A percentile compares a stretch with the other conserved stretches of the same genome.
phyloP scores from a whole-genome alignment of 1,140 invertebrate species.

The Camponotus pennsylvanicus region DNA sequence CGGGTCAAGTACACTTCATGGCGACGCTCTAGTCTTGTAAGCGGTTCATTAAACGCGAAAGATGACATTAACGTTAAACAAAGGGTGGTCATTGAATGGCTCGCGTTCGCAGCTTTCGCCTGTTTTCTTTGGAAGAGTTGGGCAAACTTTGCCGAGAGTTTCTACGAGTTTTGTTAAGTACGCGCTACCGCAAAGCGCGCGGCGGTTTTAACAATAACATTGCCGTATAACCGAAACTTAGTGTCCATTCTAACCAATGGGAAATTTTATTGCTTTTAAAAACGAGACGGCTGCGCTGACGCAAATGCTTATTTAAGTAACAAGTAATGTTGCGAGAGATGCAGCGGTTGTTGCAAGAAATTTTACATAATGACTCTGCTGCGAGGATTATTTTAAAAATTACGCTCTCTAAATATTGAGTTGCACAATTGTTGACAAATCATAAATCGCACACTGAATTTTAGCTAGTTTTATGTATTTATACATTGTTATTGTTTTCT shows the following conservation, averaged over 20 bases:
- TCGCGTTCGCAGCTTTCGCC: not conserved
- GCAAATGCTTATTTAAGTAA: not conserved
- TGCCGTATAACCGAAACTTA: constrained; percentile 61
- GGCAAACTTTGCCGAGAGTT: constrained; percentile 62
- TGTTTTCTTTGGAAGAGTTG: constrained; percentile 7
- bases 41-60: constrained; percentile 47
- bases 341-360: not conserved
- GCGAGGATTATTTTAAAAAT: not conserved
- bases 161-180: constrained; percentile 40
- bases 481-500: not conserved
- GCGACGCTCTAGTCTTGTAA: constrained; percentile 5
- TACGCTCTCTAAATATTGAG: not conserved
- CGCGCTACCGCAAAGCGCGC: constrained; percentile 4
- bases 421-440: not conserved
- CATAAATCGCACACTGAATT: not conserved
- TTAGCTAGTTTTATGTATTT: not conserved
- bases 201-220: constrained; percentile 55
- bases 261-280: constrained; percentile 50
- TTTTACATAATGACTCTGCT: not conserved
- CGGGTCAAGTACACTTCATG: not conserved
- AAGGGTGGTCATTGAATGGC: constrained; percentile 25
- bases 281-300: constrained; percentile 21
- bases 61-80: constrained; percentile 47
- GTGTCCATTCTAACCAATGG: not conserved
- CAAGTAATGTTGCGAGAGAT: constrained; percentile 2